Percentiles rank a stretch among this genome's conserved stretches.
Conservation (phyloP, 2,797 vertebrate genomes). For the Enteromius radiatus region DNA sequence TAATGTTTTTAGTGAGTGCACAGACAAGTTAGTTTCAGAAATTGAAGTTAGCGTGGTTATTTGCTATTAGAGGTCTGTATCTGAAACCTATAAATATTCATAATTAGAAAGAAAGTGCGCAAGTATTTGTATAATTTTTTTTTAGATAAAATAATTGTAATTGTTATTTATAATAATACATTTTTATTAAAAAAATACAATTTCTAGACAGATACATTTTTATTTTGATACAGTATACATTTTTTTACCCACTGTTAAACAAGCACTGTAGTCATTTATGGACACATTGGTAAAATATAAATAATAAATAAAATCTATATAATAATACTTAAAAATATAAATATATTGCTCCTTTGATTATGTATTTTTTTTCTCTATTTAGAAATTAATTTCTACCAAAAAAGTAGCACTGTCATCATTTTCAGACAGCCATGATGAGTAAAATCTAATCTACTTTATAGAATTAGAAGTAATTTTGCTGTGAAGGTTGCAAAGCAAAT, state of each 20-base stretch:
- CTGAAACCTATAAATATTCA: neutral
- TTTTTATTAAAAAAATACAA: no score
- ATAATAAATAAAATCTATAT: neutral
- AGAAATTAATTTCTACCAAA: neutral
- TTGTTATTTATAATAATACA: no score
- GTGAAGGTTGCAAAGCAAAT: neutral
- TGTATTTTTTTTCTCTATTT: neutral
- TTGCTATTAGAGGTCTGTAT: constrained; percentile 6
- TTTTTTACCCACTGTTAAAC: neutral
- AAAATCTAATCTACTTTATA: neutral
- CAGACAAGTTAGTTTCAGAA: neutral
- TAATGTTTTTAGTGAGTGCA: neutral
- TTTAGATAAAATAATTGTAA: no score
- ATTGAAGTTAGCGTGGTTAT: neutral
- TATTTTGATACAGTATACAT: neutral
- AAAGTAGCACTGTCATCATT: neutral
- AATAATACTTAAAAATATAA: neutral
- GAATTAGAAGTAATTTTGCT: no score
- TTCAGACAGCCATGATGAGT: neutral
- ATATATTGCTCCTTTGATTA: neutral
- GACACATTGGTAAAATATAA: neutral
- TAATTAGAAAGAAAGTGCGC: neutral
- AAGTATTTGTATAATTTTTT: no score
- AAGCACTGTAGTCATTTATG: neutral
- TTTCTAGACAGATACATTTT: neutral